phyloP scores from a whole-genome alignment of 2,888 invertebrate genomes.

The Nemurella pictetii region DNA sequence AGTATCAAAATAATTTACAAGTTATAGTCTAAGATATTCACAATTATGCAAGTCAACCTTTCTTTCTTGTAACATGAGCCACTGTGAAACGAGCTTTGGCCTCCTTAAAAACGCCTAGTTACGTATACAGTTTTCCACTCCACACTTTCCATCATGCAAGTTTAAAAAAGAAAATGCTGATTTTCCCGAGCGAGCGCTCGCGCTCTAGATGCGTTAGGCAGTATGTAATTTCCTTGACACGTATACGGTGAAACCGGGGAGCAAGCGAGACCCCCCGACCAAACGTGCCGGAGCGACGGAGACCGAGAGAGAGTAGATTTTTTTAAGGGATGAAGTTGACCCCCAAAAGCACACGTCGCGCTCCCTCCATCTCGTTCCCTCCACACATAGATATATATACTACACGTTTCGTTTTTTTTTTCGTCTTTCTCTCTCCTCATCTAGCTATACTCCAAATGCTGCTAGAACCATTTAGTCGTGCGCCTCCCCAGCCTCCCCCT shows the following conservation, averaged over 20 bases:
- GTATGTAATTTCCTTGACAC: conserved; percentile 11
- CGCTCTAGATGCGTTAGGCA: conserved; percentile 12
- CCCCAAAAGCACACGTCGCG: conserved; percentile 33
- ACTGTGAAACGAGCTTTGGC: no score
- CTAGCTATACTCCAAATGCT: conserved; percentile 30
- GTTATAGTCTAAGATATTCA: no score
- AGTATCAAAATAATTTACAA: no score
- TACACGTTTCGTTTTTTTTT: conserved; percentile 5
- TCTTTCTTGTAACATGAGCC: no score
- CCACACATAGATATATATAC: conserved; percentile 4
- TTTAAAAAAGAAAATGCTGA: not conserved
- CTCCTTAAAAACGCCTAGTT: not conserved
- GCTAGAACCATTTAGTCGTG: conserved; percentile 40
- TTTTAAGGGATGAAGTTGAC: conserved; percentile 35
- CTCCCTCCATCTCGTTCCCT: conserved; percentile 1
- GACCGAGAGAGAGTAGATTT: conserved; percentile 26
- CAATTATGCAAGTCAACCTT: no score
- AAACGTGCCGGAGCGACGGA: not conserved
- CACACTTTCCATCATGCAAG: not conserved
- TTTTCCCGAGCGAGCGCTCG: not conserved
- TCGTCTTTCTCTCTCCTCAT: conserved; percentile 4
- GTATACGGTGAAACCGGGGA: conserved; percentile 4
- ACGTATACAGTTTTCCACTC: not conserved
- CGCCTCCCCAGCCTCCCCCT: conserved; percentile 10
- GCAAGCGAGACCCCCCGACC: not conserved